Evolutionary conservation across 2,888 invertebrate genomes (phyloP), one percentile per base, ranked within the genome.

Genomic region (Baronia brevicornis): DNA sequence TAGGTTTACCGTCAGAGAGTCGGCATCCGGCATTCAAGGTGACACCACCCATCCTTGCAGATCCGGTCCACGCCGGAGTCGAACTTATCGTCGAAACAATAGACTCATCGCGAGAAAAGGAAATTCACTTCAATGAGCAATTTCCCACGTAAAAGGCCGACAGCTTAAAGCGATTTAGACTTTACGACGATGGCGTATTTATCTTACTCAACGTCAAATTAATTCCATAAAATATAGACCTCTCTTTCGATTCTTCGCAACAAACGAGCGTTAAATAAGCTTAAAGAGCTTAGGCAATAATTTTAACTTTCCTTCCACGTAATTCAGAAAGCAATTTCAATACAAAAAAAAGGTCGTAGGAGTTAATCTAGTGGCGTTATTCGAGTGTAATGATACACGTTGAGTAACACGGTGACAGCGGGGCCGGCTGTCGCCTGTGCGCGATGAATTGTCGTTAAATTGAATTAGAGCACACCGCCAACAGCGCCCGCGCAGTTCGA

Each of bases 21-120:
- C 68, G 72, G 69, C 74, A 77, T 82, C 82, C 80, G 80, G 78
- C 72, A 71, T 63, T 71, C 80, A 80, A 82, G 80, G 82, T 82
- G 80, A 82, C 75, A 71, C 70, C 46, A 50, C 49, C 66, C 68
- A 78, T 80, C 79, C 73, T 75, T 72, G 71, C 75, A 67, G 70
- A 72, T 71, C 71, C 72, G 69, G 68, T 67, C 66, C 48, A 42
- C 39, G 46, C 46, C 38, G 47, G 52, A 54, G 44, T 45, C 41
- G 56, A 43, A 50, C 51, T 51, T 43, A 46, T 46, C 46, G 42
- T 35, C 38, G 41, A 42, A 39, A 54, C 51, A 53, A 53, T 45
- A 42, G 44, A 19, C 32, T 30, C 31, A 33, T 41, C 43, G 40
- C 39, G 33, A 43, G 37, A 46, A 38, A 46, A 37, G 28, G 38